phyloP scores from a whole-genome alignment of 2,888 invertebrate species.

The Microlaimidae sp. region DNA sequence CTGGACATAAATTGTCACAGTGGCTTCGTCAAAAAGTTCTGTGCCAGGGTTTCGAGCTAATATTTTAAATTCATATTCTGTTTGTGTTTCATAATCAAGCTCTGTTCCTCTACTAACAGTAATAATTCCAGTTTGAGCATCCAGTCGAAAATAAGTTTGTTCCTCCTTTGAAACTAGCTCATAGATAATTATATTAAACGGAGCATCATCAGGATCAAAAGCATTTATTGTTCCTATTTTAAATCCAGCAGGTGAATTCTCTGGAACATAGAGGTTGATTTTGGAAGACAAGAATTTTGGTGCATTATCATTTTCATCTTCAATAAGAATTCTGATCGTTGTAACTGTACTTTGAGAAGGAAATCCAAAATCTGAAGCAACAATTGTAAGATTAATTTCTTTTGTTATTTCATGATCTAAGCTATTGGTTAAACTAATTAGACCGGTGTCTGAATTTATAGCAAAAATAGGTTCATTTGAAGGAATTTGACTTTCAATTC shows the following conservation, averaged over 20 bases:
- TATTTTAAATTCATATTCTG: conserved; percentile 54
- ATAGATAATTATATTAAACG: conserved; percentile 67
- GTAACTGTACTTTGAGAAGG: conserved; percentile 59
- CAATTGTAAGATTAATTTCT: conserved; percentile 67
- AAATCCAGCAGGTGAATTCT: conserved; percentile 59
- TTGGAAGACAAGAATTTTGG: too few species aligned
- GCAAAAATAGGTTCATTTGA: conserved; percentile 44
- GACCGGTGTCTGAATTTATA: conserved; percentile 58
- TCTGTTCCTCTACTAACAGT: not conserved
- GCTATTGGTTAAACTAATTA: conserved; percentile 56
- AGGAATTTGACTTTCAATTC: conserved; percentile 23
- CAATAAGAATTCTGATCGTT: conserved; percentile 73
- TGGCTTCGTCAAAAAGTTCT: conserved; percentile 53
- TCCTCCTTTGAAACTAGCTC: conserved; percentile 47
- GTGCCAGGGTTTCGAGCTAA: conserved; percentile 72
- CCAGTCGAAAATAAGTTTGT: conserved; percentile 57
- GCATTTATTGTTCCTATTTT: conserved; percentile 57
- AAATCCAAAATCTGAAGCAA: conserved; percentile 68
- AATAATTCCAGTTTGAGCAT: conserved; percentile 51
- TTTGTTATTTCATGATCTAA: conserved; percentile 70
- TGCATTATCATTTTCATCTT: conserved; percentile 52
- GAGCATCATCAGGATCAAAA: conserved; percentile 65
- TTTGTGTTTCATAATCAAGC: conserved; percentile 72
- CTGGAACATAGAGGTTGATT: conserved; percentile 58
- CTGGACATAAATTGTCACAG: conserved; percentile 55